These are phyloP conservation scores for Pseudois nayaur DNA, from an alignment of 2,113 vertebrate species.

Conservation along the genomic window DNA sequence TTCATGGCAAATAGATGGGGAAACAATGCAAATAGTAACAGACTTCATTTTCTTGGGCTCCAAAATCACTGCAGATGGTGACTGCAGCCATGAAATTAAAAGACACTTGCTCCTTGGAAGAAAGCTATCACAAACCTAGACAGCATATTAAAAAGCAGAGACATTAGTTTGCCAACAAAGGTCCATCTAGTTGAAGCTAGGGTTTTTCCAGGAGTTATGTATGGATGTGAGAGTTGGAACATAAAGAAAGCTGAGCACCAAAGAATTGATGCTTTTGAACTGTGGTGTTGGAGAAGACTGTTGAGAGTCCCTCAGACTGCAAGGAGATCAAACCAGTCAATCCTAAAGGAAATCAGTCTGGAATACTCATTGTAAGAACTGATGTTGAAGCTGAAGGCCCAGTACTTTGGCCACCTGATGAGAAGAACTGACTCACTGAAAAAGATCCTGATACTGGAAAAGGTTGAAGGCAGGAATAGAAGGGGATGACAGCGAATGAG, in stretches of 20 bases:
- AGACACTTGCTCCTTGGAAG: neutral
- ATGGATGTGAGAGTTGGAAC: neutral
- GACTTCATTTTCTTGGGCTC: neutral
- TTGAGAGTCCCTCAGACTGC: neutral
- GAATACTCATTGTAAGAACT: neutral
- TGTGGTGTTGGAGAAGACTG: neutral
- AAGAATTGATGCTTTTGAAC: neutral
- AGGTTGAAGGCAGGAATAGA: neutral
- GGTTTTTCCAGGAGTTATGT: neutral
- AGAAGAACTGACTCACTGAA: neutral
- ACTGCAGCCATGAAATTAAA: neutral
- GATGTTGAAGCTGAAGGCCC: neutral
- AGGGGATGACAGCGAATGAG: neutral
- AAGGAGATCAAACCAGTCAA: neutral
- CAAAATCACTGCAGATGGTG: neutral
- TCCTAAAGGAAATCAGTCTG: neutral
- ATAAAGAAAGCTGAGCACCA: neutral
- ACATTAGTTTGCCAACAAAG: neutral
- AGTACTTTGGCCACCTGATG: neutral
- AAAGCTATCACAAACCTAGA: neutral
- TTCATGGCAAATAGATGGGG: neutral
- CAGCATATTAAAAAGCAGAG: neutral
- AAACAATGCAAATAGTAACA: neutral
- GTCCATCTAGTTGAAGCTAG: neutral
- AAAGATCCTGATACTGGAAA: neutral